Conservation (phyloP, 1,140 invertebrate genomes). For the Scaptodrosophila lebanonensis region DNA sequence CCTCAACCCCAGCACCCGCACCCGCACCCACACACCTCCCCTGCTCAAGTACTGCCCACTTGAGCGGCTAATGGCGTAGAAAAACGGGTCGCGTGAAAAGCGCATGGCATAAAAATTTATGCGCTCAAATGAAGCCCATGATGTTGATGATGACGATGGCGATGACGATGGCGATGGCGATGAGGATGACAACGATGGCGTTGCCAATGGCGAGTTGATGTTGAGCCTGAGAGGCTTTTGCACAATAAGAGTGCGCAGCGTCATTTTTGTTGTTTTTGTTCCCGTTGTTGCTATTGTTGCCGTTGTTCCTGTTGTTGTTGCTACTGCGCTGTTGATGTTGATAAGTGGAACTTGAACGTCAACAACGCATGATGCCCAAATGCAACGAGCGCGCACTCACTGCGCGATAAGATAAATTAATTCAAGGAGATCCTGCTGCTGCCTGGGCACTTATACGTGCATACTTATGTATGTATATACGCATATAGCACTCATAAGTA, state of each 20-base stretch:
- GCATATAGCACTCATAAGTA: too few relatives aligned
- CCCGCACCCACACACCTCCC: too few relatives aligned
- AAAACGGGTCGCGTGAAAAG: constrained; percentile 62
- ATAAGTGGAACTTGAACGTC: constrained; percentile 68
- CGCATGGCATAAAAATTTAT: constrained; percentile 60
- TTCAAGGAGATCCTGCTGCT: constrained; percentile 58
- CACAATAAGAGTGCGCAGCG: background rate
- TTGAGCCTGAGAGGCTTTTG: constrained; percentile 2
- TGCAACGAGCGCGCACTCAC: constrained; percentile 28
- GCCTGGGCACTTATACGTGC: too few relatives aligned
- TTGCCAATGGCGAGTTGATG: constrained; percentile 30
- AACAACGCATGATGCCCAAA: constrained; percentile 57
- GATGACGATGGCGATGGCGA: constrained; percentile 2
- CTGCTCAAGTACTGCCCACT: constrained; percentile 22
- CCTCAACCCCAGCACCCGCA: too few relatives aligned
- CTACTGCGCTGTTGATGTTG: constrained; percentile 33
- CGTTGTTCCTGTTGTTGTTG: constrained; percentile 31
- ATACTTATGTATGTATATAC: too few relatives aligned
- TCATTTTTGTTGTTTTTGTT: constrained; percentile 17
- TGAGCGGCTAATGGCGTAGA: constrained; percentile 48
- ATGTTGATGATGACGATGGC: constrained; percentile 24
- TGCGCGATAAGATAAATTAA: constrained; percentile 68
- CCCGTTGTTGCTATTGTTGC: constrained; percentile 2
- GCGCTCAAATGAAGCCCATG: constrained; percentile 52
- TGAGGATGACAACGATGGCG: constrained; percentile 1